Evolutionary conservation across 2,113 vertebrate genomes (phyloP).

Genomic region (Pteruthius melanotis): DNA sequence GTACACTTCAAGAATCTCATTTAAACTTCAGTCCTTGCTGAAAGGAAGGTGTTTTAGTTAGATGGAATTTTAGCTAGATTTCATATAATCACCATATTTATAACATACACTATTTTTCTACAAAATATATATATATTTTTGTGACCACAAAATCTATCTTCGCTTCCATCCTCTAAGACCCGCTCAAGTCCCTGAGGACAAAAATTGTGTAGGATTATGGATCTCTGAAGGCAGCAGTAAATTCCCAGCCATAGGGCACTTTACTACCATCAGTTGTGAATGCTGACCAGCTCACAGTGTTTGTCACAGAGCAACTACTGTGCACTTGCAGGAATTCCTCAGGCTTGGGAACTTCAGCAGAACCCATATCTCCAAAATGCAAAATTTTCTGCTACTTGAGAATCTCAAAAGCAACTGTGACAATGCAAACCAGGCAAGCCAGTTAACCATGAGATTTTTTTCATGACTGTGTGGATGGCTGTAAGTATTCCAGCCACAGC

Average conservation of each 20-base stretch:
- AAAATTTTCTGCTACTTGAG: background rate
- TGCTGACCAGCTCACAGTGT: background rate
- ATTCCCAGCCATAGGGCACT: background rate
- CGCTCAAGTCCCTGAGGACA: background rate
- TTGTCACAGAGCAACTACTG: background rate
- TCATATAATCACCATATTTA: background rate
- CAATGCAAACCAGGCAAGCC: accelerated
- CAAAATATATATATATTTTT: background rate
- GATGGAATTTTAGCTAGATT: background rate
- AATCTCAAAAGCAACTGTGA: background rate
- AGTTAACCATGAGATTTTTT: background rate
- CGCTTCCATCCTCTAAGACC: background rate
- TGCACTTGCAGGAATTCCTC: background rate
- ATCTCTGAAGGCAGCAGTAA: background rate
- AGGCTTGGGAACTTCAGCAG: background rate
- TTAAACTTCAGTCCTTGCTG: background rate
- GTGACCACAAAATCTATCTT: background rate
- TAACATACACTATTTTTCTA: background rate
- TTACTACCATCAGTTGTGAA: background rate
- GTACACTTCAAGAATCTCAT: background rate
- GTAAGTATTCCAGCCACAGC: background rate
- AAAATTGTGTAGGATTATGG: no score
- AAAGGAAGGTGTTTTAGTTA: background rate
- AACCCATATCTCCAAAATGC: background rate
- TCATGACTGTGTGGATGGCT: accelerated